A percentile compares a stretch with the other conserved stretches of the same genome.
phyloP scores from a whole-genome alignment of 2,797 vertebrate genomes.

The Momotus momota region DNA sequence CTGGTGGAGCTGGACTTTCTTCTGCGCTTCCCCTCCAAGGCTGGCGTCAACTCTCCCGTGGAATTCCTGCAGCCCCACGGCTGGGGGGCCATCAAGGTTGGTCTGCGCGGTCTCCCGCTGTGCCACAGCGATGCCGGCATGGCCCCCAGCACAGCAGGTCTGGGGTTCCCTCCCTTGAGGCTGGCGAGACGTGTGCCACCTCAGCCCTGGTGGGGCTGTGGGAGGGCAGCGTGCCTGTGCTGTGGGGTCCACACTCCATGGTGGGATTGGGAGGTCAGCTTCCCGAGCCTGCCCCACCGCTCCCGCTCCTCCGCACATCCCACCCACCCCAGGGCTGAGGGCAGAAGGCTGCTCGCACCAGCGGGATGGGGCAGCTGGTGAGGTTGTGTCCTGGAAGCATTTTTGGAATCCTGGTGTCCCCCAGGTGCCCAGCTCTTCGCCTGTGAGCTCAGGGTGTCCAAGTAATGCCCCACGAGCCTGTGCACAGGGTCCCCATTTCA shows the following conservation, averaged over 20 bases:
- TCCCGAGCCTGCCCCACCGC: background rate
- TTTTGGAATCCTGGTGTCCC: too few relatives aligned
- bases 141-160: background rate
- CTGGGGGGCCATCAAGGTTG: constrained; percentile 82
- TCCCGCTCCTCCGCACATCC: background rate
- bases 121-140: background rate
- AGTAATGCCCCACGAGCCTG: background rate
- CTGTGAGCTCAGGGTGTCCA: background rate
- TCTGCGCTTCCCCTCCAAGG: constrained; percentile 79
- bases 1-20: constrained; percentile 78
- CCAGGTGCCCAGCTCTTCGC: too few relatives aligned
- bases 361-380: background rate
- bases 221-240: background rate
- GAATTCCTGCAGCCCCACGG: constrained; percentile 78
- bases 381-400: background rate
- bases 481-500: background rate
- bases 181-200: background rate
- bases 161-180: background rate
- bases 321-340: background rate
- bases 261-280: background rate
- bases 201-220: background rate
- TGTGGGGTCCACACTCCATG: background rate
- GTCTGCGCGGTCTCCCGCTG: fast-evolving
- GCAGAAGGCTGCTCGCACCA: background rate
- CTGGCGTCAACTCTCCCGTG: constrained; percentile 60